Percentiles rank a stretch among this genome's conserved stretches.
These are phyloP conservation scores for Zophobas atratus DNA, from an alignment of 1,140 invertebrate species.

Conservation along the genomic window DNA sequence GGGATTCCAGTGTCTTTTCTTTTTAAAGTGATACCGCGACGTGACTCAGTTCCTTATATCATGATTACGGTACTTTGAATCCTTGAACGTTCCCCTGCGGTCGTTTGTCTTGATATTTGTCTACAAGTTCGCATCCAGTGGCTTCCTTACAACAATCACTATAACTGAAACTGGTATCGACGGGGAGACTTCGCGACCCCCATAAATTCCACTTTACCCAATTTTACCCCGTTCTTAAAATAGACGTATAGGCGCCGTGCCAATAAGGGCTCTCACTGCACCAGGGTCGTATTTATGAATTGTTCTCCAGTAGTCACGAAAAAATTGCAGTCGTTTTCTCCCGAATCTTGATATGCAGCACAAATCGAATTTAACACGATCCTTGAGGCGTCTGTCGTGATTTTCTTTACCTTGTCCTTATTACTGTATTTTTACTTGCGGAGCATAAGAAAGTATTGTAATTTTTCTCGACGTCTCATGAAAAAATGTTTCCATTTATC, in stretches of 20 bases:
- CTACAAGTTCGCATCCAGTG: slow-evolving; percentile 39
- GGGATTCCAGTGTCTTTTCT: slow-evolving; percentile 13
- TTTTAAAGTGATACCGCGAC: slow-evolving; percentile 36
- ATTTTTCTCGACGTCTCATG: too few relatives aligned
- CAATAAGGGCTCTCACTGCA: not conserved
- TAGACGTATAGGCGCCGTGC: slow-evolving; percentile 12
- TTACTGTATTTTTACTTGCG: too few relatives aligned
- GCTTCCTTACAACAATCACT: slow-evolving; percentile 24
- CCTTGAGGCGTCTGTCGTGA: too few relatives aligned
- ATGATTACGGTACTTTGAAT: slow-evolving; percentile 45
- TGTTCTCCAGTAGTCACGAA: too few relatives aligned
- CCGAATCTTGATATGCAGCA: too few relatives aligned
- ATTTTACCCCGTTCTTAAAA: slow-evolving; percentile 32
- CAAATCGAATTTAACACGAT: too few relatives aligned
- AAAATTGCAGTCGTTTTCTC: too few relatives aligned
- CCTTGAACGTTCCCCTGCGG: slow-evolving; percentile 42
- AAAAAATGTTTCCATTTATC: too few relatives aligned
- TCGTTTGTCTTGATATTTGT: slow-evolving; percentile 47
- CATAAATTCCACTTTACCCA: slow-evolving; percentile 33
- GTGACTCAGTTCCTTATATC: slow-evolving; percentile 44
- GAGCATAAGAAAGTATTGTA: too few relatives aligned
- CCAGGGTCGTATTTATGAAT: not conserved
- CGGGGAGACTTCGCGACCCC: slow-evolving; percentile 27
- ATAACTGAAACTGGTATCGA: slow-evolving; percentile 41
- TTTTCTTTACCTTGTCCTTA: too few relatives aligned